Evolutionary conservation across 2,797 vertebrate species (phyloP), one percentile per base, ranked within the genome.

Genomic region (Liparis tanakae): DNA sequence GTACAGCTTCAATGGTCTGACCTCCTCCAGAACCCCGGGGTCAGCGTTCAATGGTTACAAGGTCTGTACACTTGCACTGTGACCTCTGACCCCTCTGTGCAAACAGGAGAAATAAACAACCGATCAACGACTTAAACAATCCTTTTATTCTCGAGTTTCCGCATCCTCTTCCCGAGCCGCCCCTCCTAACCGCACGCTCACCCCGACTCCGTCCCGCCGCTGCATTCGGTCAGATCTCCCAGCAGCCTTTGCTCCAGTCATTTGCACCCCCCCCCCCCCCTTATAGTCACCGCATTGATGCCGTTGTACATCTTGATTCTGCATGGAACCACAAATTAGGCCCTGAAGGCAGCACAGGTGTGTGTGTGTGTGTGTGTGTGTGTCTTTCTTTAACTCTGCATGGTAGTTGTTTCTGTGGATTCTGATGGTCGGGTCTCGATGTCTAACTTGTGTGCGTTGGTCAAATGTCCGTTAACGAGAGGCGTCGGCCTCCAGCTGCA

Each of bases 31-130:
- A 68, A 88, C 92, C 80, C 86, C 88, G 0, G 88, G 92, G 71
- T 80, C 94, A 80, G 64, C 92, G 85, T 95, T 93, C 67, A 95
- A 94, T 88, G 95, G 95, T 93, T 94, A 90, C 65, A 92, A 94
- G 96, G 96, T 97, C 93, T 92, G 96, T 96, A 88, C 64, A 37
- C 63, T 50, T 44, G 65, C 20, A 3, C 25, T 30, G 25, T 30
- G 25, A 65, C 50, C 14, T 22, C 20, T n/a, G 9, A 48, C 15
- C 39, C 9, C 34, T 54, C 36, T 64, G 20, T 5, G 1, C 18
- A 54, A 46, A 10, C 17, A 39, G 6, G 18, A 46, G 41, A 61
- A 46, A 43, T 53, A 4, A 22, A 57, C 12, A n/a, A 30, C 3
- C 8, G 44, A n/a, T 34, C 4, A 3, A 30, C 25, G 25, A 56